These are phyloP conservation scores for Antheraea mylitta DNA, from an alignment of 1,140 invertebrate genomes.

Conservation along the genomic window DNA sequence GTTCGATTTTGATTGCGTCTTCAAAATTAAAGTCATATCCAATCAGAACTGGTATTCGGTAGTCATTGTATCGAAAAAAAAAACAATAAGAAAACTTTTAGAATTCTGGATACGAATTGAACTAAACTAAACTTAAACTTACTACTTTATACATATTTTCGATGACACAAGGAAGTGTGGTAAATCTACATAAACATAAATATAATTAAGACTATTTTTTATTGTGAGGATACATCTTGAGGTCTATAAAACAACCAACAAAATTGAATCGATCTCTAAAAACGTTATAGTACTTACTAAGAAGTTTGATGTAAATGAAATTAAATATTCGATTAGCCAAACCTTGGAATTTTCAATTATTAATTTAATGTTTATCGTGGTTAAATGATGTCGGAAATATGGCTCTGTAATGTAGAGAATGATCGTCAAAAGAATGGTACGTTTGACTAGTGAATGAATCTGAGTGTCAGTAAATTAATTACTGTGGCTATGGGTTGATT, in stretches of 20 bases:
- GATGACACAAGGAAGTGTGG: no score
- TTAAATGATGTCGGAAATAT: background rate
- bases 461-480: conserved; percentile 32
- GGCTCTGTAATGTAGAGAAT: conserved; percentile 11
- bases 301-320: conserved; percentile 26
- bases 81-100: no score
- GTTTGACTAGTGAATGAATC: conserved; percentile 20
- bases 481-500: conserved; percentile 56
- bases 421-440: conserved; percentile 28
- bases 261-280: conserved; percentile 8
- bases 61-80: no score
- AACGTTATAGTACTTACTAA: conserved; percentile 30
- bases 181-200: no score
- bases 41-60: no score
- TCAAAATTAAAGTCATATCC: no score
- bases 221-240: background rate
- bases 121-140: no score
- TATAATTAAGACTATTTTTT: background rate
- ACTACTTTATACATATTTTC: no score
- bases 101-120: no score
- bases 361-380: conserved; percentile 6
- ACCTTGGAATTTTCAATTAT: conserved; percentile 20
- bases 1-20: no score
- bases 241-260: background rate
- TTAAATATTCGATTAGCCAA: conserved; percentile 14